These are phyloP conservation scores for Yponomeuta sedellus DNA, from an alignment of 2,888 invertebrate species.

Conservation along the genomic window DNA sequence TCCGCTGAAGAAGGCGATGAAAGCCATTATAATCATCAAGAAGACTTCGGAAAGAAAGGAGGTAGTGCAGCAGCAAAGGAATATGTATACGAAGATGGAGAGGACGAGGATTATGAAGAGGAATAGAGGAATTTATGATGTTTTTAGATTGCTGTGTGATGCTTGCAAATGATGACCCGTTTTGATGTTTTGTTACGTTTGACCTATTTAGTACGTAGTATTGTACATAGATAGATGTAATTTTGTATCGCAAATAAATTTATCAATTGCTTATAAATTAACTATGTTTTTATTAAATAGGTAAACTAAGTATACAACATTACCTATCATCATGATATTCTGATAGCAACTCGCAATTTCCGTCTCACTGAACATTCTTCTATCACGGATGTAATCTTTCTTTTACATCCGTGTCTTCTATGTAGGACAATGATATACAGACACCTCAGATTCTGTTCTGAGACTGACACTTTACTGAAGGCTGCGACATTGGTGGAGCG, in stretches of 20 bases:
- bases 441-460: too few species aligned
- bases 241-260: slow-evolving; percentile 9
- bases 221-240: slow-evolving; percentile 30
- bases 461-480: too few species aligned
- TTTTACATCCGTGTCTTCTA: too few species aligned
- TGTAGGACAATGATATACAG: too few species aligned
- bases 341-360: too few species aligned
- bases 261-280: not conserved
- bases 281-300: not conserved
- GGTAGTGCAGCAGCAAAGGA: slow-evolving; percentile 64
- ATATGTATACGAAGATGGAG: slow-evolving; percentile 58
- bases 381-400: too few species aligned
- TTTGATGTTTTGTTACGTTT: slow-evolving; percentile 63
- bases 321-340: too few species aligned
- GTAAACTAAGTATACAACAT: not conserved
- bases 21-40: slow-evolving; percentile 70
- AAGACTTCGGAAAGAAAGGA: slow-evolving; percentile 73
- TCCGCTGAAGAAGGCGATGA: slow-evolving; percentile 75
- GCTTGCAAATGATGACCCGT: not conserved
- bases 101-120: slow-evolving; percentile 43
- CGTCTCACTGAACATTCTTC: too few species aligned
- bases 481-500: too few species aligned
- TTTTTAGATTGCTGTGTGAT: not conserved
- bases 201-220: slow-evolving; percentile 47
- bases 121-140: slow-evolving; percentile 38